These are phyloP conservation scores for Adela reaumurella DNA, from an alignment of 2,888 invertebrate species.

Conservation along the genomic window DNA sequence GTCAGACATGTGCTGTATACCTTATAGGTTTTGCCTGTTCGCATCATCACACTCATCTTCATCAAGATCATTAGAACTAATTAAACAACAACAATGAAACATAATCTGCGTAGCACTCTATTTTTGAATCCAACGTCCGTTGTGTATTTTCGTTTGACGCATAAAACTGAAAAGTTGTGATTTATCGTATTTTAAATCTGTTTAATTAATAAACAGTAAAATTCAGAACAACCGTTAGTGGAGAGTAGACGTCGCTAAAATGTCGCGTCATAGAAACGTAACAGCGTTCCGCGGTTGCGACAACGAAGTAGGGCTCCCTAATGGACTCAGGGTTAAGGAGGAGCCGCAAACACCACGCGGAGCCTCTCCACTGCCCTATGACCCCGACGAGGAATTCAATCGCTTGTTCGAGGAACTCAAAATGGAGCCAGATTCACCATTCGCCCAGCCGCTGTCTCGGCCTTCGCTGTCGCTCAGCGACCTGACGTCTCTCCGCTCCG, in stretches of 20 bases:
- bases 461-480: background rate
- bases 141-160: too few species aligned
- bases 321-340: background rate
- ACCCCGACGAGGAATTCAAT: background rate
- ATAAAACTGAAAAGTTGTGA: too few species aligned
- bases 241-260: too few species aligned
- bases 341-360: background rate
- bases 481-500: background rate
- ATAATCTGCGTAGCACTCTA: too few species aligned
- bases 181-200: too few species aligned
- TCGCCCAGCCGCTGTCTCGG: background rate
- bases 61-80: too few species aligned
- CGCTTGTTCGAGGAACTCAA: background rate
- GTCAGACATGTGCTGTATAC: too few species aligned
- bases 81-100: too few species aligned
- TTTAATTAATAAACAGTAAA: slow-evolving; percentile 21
- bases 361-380: background rate
- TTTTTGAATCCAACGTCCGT: background rate
- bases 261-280: background rate
- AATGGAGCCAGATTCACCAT: background rate
- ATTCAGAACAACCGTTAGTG: too few species aligned
- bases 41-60: too few species aligned
- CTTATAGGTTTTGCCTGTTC: too few species aligned
- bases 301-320: background rate
- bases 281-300: background rate